These are phyloP conservation scores for Sphaerophoria taeniata DNA, from an alignment of 2,888 invertebrate species.

Conservation along the genomic window DNA sequence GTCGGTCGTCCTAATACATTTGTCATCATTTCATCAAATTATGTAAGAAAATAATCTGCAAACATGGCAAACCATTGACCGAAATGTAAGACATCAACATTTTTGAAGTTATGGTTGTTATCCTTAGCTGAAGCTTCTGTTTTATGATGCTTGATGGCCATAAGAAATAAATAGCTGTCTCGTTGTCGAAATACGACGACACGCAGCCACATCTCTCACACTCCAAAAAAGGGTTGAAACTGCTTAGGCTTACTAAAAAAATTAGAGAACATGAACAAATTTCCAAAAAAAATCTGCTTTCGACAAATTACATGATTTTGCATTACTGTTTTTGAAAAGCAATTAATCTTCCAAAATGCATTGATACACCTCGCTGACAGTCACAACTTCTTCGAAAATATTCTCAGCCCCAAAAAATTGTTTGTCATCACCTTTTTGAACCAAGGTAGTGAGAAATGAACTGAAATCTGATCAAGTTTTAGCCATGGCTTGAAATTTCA, in stretches of 20 bases:
- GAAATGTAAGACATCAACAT: no score
- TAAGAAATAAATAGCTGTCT: no score
- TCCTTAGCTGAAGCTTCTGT: no score
- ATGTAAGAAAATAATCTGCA: no score
- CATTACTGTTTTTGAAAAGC: not conserved
- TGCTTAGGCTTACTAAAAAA: not conserved
- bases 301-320: conserved; percentile 21
- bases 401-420: not conserved
- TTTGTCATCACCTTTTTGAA: conserved; percentile 5
- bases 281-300: conserved; percentile 8
- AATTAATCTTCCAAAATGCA: conserved; percentile 30
- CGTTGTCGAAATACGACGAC: no score
- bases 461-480: conserved; percentile 40
- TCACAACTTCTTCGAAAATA: not conserved
- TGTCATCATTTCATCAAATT: no score
- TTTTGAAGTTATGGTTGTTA: no score
- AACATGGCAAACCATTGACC: no score
- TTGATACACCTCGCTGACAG: conserved; percentile 8
- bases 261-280: not conserved
- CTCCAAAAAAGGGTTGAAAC: not conserved
- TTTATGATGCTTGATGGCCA: no score
- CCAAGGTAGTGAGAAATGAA: conserved; percentile 27
- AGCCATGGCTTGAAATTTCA: not conserved
- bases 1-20: no score
- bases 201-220: not conserved